These are phyloP conservation scores for Orchestes rusci DNA, from an alignment of 2,888 invertebrate species.

Conservation along the genomic window DNA sequence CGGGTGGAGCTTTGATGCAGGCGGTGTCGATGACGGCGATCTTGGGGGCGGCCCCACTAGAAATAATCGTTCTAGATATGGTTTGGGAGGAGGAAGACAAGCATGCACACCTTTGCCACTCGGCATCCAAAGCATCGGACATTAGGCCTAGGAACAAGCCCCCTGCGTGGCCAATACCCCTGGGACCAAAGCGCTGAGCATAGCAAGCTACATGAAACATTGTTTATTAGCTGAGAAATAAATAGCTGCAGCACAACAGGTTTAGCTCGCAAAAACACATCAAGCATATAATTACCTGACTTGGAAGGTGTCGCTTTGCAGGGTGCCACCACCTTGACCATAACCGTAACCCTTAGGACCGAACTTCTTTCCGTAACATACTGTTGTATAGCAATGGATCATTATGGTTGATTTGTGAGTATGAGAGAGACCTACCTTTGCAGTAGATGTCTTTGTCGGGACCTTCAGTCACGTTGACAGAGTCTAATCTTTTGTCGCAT, in stretches of 20 bases:
- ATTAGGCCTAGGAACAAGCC: constrained; percentile 77
- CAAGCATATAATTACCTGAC: constrained; percentile 53
- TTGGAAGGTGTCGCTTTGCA: constrained; percentile 82
- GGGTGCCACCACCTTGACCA: constrained; percentile 91
- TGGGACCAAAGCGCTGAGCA: constrained; percentile 91
- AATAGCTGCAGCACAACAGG: constrained; percentile 9
- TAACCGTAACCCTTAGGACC: constrained; percentile 97
- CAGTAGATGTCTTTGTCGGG: constrained; percentile 95
- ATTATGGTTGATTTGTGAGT: background rate
- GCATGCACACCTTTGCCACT: constrained; percentile 60
- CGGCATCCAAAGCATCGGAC: constrained; percentile 74
- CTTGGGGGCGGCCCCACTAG: constrained; percentile 68
- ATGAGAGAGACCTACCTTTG: constrained; percentile 63
- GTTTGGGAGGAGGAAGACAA: background rate
- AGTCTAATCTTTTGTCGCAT: constrained; percentile 83
- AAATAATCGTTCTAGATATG: constrained; percentile 1
- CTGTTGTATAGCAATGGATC: constrained; percentile 41
- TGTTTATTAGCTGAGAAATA: constrained; percentile 15
- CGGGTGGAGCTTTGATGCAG: constrained; percentile 70
- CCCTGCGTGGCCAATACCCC: constrained; percentile 89
- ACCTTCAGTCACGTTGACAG: constrained; percentile 86
- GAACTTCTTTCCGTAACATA: constrained; percentile 95
- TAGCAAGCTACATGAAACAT: constrained; percentile 69
- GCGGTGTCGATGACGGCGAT: constrained; percentile 75
- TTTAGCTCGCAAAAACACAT: too few species aligned